phyloP scores from a whole-genome alignment of 2,888 invertebrate species.

The Cetonia aurata region DNA sequence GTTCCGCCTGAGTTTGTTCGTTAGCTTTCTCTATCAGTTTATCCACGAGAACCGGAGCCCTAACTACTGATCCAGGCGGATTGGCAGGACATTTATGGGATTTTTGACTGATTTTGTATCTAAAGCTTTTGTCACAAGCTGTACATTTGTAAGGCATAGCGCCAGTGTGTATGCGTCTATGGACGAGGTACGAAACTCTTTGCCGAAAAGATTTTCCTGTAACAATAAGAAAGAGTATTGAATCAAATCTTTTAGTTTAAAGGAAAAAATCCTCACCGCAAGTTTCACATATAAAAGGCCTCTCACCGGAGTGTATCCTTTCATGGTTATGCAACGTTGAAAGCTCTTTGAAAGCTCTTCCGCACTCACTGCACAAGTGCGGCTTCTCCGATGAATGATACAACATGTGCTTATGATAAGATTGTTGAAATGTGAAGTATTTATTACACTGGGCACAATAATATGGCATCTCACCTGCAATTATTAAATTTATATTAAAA shows the following conservation, averaged over 20 bases:
- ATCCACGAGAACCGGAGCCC: slow-evolving; percentile 54
- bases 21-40: slow-evolving; percentile 43
- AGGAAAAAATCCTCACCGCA: slow-evolving; percentile 74
- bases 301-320: slow-evolving; percentile 86
- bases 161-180: slow-evolving; percentile 86
- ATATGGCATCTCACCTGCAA: slow-evolving; percentile 88
- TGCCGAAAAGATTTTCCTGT: slow-evolving; percentile 89
- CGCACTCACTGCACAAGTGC: slow-evolving; percentile 79
- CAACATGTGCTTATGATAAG: slow-evolving; percentile 88
- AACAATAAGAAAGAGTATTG: slow-evolving; percentile 11
- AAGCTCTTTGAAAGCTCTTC: slow-evolving; percentile 86
- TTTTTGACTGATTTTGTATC: slow-evolving; percentile 88
- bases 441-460: slow-evolving; percentile 85
- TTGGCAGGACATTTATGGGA: slow-evolving; percentile 83
- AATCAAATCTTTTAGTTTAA: slow-evolving; percentile 1
- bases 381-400: slow-evolving; percentile 91
- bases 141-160: slow-evolving; percentile 89
- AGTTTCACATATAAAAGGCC: slow-evolving; percentile 88
- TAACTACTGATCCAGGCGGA: slow-evolving; percentile 71
- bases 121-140: slow-evolving; percentile 83
- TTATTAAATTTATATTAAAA: slow-evolving; percentile 6
- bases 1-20: neutral
- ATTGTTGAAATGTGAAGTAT: slow-evolving; percentile 91
- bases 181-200: slow-evolving; percentile 87
- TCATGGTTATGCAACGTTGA: slow-evolving; percentile 90